Percentiles rank a stretch among this genome's conserved stretches.
Conservation (phyloP, 2,797 vertebrate species). For the Myripristis murdjan region DNA sequence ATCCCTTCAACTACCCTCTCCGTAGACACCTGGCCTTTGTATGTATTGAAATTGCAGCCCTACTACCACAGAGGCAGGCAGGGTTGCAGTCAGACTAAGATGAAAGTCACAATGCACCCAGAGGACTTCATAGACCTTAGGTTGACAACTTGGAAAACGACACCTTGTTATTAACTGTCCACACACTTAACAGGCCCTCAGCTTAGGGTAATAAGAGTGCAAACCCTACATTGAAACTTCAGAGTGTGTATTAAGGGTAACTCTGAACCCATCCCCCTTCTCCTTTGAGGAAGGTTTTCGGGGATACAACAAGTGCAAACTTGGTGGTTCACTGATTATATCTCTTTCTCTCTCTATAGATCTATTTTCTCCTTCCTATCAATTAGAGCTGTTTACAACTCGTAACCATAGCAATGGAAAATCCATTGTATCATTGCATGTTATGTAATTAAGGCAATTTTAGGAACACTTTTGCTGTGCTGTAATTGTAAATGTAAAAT, state of each 20-base stretch:
- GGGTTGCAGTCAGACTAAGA: slow-evolving; percentile 72
- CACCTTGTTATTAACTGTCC: slow-evolving; percentile 86
- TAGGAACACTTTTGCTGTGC: slow-evolving; percentile 15
- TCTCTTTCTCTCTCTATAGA: slow-evolving; percentile 69
- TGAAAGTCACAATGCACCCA: slow-evolving; percentile 82
- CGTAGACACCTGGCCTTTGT: slow-evolving; percentile 84
- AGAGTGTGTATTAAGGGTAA: slow-evolving; percentile 81
- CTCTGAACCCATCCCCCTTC: slow-evolving; percentile 64
- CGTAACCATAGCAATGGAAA: slow-evolving; percentile 49
- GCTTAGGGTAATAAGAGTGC: slow-evolving; percentile 86
- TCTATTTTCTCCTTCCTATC: slow-evolving; percentile 58
- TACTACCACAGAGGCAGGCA: slow-evolving; percentile 66
- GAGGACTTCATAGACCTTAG: slow-evolving; percentile 84
- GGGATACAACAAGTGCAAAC: slow-evolving; percentile 84
- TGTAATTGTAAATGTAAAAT: slow-evolving; percentile 19
- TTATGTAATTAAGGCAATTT: slow-evolving; percentile 26
- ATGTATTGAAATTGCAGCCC: slow-evolving; percentile 78
- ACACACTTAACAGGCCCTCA: slow-evolving; percentile 82
- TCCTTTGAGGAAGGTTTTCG: slow-evolving; percentile 81
- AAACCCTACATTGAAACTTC: slow-evolving; percentile 81
- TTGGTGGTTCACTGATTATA: slow-evolving; percentile 79
- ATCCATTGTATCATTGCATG: slow-evolving; percentile 31
- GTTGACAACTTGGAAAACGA: slow-evolving; percentile 82
- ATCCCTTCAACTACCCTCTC: slow-evolving; percentile 77
- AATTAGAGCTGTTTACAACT: slow-evolving; percentile 63